A percentile compares a stretch with the other conserved stretches of the same genome.
These are phyloP conservation scores for Euwallacea similis DNA, from an alignment of 1,140 invertebrate genomes.

Conservation along the genomic window DNA sequence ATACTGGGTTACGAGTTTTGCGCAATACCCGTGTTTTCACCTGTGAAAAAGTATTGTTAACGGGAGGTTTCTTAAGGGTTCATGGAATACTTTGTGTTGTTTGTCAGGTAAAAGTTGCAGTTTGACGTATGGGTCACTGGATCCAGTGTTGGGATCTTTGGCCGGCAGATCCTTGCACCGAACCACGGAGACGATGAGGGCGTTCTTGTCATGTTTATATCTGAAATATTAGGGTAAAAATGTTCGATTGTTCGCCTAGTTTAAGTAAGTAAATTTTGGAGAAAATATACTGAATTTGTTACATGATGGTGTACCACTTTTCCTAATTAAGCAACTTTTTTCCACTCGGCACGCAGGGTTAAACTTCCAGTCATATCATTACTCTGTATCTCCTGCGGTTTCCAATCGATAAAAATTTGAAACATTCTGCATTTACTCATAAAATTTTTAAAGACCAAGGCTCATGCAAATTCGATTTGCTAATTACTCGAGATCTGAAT, in stretches of 20 bases:
- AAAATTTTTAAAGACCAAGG: no score
- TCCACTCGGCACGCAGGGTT: no score
- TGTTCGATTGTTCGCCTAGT: background rate
- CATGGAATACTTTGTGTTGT: constrained; percentile 73
- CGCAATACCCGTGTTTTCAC: constrained; percentile 90
- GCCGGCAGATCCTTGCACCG: constrained; percentile 82
- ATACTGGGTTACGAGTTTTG: constrained; percentile 89
- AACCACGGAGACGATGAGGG: constrained; percentile 88
- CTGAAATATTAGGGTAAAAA: constrained; percentile 51
- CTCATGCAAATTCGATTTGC: background rate
- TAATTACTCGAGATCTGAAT: background rate
- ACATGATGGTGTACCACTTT: no score
- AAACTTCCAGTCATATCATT: no score
- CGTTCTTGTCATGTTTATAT: constrained; percentile 86
- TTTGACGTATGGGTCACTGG: constrained; percentile 92
- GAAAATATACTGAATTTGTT: no score
- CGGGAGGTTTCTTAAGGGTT: background rate
- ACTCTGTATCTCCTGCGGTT: no score
- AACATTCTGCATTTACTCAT: no score
- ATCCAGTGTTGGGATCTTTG: constrained; percentile 68
- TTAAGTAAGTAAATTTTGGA: background rate
- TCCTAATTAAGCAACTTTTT: no score
- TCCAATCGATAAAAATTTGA: no score
- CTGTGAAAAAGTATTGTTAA: constrained; percentile 4
- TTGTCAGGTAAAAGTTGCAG: constrained; percentile 92